Evolutionary conservation across 2,888 invertebrate genomes (phyloP).

Genomic region (Graphium colonna): DNA sequence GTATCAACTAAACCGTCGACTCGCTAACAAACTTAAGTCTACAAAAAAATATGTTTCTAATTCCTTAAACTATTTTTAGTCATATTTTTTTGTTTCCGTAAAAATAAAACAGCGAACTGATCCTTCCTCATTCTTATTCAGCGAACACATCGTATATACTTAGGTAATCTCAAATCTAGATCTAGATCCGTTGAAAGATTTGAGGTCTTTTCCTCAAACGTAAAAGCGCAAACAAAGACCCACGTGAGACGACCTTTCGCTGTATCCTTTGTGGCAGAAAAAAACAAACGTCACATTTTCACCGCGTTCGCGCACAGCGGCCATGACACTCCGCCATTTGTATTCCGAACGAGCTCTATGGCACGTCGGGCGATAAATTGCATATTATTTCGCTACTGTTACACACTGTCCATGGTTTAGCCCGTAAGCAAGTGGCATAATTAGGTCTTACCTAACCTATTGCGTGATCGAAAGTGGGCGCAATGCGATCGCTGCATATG

Average conservation of each 20-base stretch:
- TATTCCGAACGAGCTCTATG: slow-evolving; percentile 39
- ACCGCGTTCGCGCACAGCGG: slow-evolving; percentile 37
- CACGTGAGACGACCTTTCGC: slow-evolving; percentile 7
- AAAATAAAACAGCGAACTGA: no score
- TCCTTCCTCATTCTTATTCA: no score
- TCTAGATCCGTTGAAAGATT: neutral
- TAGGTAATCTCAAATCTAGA: neutral
- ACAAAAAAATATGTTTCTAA: no score
- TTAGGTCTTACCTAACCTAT: slow-evolving; percentile 30
- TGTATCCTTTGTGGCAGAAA: neutral
- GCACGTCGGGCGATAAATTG: slow-evolving; percentile 40
- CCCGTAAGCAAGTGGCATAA: slow-evolving; percentile 23
- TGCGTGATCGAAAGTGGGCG: slow-evolving; percentile 19
- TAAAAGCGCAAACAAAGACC: neutral
- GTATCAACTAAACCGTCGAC: no score
- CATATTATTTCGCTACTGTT: slow-evolving; percentile 44
- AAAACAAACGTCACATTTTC: slow-evolving; percentile 36
- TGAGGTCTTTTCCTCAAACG: slow-evolving; percentile 6
- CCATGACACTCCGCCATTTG: slow-evolving; percentile 51
- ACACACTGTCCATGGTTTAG: slow-evolving; percentile 29
- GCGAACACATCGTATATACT: neutral
- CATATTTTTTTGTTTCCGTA: no score
- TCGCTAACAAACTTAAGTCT: no score
- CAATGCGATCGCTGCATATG: slow-evolving; percentile 1
- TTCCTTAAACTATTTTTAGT: no score